Conservation (phyloP, 2,113 vertebrate genomes). For the Neolamprologus devosi region DNA sequence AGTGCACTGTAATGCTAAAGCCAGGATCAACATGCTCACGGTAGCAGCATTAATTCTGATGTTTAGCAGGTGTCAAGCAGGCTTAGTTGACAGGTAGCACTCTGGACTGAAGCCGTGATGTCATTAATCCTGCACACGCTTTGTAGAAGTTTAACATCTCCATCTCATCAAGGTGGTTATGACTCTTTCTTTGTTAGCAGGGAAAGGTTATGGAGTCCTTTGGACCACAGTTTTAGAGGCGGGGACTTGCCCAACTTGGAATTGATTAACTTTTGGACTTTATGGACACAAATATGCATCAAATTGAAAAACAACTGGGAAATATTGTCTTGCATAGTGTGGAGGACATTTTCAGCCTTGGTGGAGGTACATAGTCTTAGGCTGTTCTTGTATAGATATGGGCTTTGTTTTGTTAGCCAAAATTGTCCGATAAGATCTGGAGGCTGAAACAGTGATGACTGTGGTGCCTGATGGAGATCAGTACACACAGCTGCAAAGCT, state of each 20-base stretch:
- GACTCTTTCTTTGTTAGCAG: background rate
- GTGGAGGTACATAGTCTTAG: background rate
- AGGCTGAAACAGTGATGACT: slow-evolving; percentile 80
- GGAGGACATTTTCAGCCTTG: background rate
- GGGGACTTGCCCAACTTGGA: background rate
- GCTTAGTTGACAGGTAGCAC: background rate
- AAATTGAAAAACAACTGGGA: background rate
- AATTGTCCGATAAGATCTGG: slow-evolving; percentile 64
- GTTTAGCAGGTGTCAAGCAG: background rate
- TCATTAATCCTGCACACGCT: rapidly evolving
- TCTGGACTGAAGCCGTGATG: background rate
- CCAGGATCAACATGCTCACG: background rate
- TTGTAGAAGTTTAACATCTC: rapidly evolving
- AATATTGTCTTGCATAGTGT: background rate
- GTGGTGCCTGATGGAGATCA: slow-evolving; percentile 91
- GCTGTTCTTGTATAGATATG: background rate
- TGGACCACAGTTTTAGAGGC: background rate
- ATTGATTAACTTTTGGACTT: background rate
- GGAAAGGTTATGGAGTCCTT: rapidly evolving
- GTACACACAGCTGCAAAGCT: slow-evolving; percentile 80
- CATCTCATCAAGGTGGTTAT: background rate
- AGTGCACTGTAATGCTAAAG: background rate
- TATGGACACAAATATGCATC: background rate
- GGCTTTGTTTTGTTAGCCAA: background rate
- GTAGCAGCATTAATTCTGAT: background rate